phyloP scores from a whole-genome alignment of 2,888 invertebrate species.

The Chloroclystis v-ata region DNA sequence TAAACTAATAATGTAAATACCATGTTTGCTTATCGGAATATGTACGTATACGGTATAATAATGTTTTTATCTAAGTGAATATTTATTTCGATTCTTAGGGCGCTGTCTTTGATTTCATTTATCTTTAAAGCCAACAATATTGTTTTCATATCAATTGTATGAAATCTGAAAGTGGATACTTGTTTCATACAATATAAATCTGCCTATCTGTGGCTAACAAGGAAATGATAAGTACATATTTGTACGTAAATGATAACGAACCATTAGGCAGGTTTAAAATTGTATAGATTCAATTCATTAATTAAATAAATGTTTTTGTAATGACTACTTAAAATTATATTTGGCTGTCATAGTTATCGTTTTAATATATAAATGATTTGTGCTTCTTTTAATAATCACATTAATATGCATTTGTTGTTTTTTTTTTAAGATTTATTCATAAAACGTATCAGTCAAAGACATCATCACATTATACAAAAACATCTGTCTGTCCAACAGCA shows the following conservation, averaged over 20 bases:
- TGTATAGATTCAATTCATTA: background rate
- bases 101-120: background rate
- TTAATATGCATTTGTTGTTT: background rate
- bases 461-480: background rate
- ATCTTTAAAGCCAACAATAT: background rate
- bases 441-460: too few species aligned
- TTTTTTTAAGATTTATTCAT: too few species aligned
- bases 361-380: too few species aligned
- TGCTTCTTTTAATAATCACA: too few species aligned
- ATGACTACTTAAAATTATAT: too few species aligned
- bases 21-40: too few species aligned
- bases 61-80: too few species aligned
- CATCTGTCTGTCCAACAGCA: background rate
- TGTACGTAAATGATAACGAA: background rate
- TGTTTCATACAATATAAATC: background rate
- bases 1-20: too few species aligned
- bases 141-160: background rate
- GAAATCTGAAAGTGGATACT: conserved; percentile 2
- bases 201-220: conserved; percentile 2
- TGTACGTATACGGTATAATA: too few species aligned
- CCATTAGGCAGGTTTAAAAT: background rate
- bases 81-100: background rate
- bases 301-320: background rate
- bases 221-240: conserved; percentile 3
- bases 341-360: background rate